Conservation (phyloP, 1,140 invertebrate species). For the Mactra quadrangularis region DNA sequence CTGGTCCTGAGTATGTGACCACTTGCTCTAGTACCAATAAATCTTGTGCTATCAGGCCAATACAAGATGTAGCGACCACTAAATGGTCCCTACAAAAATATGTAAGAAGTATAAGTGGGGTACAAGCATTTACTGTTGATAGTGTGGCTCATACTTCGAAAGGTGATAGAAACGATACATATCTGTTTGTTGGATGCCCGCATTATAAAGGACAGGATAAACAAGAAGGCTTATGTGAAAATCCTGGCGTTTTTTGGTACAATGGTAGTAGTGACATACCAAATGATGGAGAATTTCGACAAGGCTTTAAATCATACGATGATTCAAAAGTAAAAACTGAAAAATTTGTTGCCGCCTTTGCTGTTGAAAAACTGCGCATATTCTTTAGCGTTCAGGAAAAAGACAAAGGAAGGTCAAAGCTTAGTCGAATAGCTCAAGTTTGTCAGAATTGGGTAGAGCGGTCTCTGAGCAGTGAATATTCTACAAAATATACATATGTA, state of each 20-base stretch:
- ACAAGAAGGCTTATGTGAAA: neutral
- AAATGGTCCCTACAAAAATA: too few species aligned
- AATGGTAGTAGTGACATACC: neutral
- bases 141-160: too few species aligned
- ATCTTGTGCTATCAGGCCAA: too few species aligned
- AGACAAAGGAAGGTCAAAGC: neutral
- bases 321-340: neutral
- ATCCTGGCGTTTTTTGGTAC: constrained; percentile 10
- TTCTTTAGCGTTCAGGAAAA: constrained; percentile 41
- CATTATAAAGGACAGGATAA: neutral
- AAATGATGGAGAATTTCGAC: neutral
- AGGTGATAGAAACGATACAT: too few species aligned
- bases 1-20: too few species aligned
- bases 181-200: constrained; percentile 36
- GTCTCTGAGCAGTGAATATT: too few species aligned
- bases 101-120: too few species aligned
- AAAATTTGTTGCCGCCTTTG: constrained; percentile 28
- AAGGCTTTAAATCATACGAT: constrained; percentile 11
- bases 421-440: constrained; percentile 27
- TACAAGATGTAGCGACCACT: too few species aligned
- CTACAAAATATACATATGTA: constrained; percentile 25
- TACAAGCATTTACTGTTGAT: too few species aligned
- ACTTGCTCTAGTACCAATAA: too few species aligned
- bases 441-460: neutral
- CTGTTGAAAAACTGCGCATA: neutral